phyloP scores from a whole-genome alignment of 2,113 vertebrate genomes.

The Sceloporus undulatus region DNA sequence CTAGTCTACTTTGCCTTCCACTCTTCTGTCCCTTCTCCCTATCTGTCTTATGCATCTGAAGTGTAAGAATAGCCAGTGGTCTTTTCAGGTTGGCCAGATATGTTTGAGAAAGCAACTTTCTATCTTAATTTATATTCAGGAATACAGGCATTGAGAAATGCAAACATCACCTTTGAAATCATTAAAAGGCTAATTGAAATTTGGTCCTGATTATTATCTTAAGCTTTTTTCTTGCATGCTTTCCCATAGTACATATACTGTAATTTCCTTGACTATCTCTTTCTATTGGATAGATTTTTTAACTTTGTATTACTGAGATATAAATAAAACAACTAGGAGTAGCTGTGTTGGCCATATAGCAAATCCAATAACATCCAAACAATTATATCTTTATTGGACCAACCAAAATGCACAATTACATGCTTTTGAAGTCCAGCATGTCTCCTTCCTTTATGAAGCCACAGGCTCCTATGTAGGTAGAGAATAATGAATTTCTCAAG shows the following conservation, averaged over 20 bases:
- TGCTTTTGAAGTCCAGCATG: no score
- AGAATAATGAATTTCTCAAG: no score
- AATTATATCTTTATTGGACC: no score
- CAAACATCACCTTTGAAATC: conserved; percentile 10
- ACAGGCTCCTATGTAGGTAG: no score
- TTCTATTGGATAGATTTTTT: conserved; percentile 5
- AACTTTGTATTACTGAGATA: conserved; percentile 33
- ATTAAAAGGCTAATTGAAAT: conserved; percentile 29
- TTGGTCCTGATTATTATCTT: conserved; percentile 11
- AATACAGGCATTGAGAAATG: conserved; percentile 27
- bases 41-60: not conserved
- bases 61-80: not conserved
- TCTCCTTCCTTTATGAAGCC: no score
- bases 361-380: no score
- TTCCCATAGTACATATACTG: not conserved
- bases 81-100: conserved; percentile 18
- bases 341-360: no score
- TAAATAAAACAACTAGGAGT: not conserved
- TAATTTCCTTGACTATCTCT: not conserved
- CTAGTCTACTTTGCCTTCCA: not conserved
- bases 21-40: not conserved
- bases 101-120: conserved; percentile 8
- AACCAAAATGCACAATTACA: no score
- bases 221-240: not conserved
- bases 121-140: not conserved